Evolutionary conservation across 2,113 vertebrate species (phyloP), one percentile per base, ranked within the genome.

Genomic region (Notothenia coriiceps): DNA sequence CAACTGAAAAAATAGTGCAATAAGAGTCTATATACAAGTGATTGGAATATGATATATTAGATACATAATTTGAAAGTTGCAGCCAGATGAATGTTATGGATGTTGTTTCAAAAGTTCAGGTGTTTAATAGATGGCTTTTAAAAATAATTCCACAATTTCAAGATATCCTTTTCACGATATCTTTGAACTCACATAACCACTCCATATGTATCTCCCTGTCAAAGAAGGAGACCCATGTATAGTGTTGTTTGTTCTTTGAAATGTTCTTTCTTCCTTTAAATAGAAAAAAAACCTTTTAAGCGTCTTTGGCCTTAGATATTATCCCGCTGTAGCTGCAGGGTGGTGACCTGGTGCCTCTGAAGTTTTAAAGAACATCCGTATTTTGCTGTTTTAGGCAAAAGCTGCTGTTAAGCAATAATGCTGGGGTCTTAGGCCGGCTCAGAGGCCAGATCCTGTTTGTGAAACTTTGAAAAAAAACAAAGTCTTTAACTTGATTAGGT

Each of bases 361-460:
- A 25, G 25, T 25, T 25, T 25, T 25, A 25, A 25, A 25, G 25
- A 25, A 25, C 25, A 25, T 25, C 25, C 25, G 25, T 25, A 25
- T 25, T 25, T 25, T 25, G 25, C 2, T 25, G 25, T 25, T 25
- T 25, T 2, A 25, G 25, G 25, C 25, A 59, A 81, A 85, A 75
- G 71, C 80, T 76, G 61, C 70, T 73, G 35, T 84, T 90, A 25
- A 71, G 65, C 54, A 77, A 77, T 49, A 81, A 61, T 51, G 52
- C 46, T 25, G 1, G 44, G 70, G 84, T 70, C 75, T 70, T 76
- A 80, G 46, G 70, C 25, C 1, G 61, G 57, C 50, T 85, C 49
- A 83, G 70, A 70, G 18, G 71, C 74, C 61, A 47, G 50, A 83
- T 81, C 75, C 33, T 80, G 74, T 73, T 81, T 74, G 66, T 79